A percentile compares a stretch with the other conserved stretches of the same genome.
Evolutionary conservation across 2,888 invertebrate genomes (phyloP).

Genomic region (Agrilus biguttatus): DNA sequence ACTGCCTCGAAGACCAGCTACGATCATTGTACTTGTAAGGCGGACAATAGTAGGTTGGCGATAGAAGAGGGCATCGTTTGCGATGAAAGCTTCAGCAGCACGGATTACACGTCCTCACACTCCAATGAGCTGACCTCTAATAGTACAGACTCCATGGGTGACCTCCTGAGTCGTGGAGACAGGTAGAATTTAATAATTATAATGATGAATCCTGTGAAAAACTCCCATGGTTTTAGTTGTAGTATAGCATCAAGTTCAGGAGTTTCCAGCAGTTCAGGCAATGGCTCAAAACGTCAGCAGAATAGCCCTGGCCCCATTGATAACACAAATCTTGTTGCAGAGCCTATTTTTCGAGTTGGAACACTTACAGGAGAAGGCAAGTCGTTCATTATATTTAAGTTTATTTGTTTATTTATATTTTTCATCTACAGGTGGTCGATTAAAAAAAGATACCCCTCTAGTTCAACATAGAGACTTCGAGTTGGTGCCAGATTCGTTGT

Average conservation of each 20-base stretch:
- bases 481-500: slow-evolving; percentile 70
- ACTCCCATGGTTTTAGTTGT: slow-evolving; percentile 16
- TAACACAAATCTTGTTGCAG: slow-evolving; percentile 54
- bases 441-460: slow-evolving; percentile 58
- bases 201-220: not conserved
- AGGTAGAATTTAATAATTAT: slow-evolving; percentile 15
- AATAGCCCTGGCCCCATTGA: slow-evolving; percentile 57
- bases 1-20: slow-evolving; percentile 23
- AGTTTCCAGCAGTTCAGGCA: slow-evolving; percentile 43
- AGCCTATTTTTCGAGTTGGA: slow-evolving; percentile 44
- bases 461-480: slow-evolving; percentile 75
- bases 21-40: slow-evolving; percentile 34
- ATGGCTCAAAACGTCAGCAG: slow-evolving; percentile 27
- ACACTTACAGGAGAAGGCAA: slow-evolving; percentile 74
- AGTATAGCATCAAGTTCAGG: slow-evolving; percentile 45
- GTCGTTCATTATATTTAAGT: not conserved
- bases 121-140: slow-evolving; percentile 29
- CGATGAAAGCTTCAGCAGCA: slow-evolving; percentile 48
- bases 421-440: slow-evolving; percentile 39
- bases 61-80: slow-evolving; percentile 50
- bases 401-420: not conserved
- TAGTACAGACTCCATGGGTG: slow-evolving; percentile 48
- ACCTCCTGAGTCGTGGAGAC: slow-evolving; percentile 43
- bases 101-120: slow-evolving; percentile 25
- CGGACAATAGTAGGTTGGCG: slow-evolving; percentile 17